Evolutionary conservation across 2,888 invertebrate species (phyloP).

Genomic region (Leptura quadrifasciata): DNA sequence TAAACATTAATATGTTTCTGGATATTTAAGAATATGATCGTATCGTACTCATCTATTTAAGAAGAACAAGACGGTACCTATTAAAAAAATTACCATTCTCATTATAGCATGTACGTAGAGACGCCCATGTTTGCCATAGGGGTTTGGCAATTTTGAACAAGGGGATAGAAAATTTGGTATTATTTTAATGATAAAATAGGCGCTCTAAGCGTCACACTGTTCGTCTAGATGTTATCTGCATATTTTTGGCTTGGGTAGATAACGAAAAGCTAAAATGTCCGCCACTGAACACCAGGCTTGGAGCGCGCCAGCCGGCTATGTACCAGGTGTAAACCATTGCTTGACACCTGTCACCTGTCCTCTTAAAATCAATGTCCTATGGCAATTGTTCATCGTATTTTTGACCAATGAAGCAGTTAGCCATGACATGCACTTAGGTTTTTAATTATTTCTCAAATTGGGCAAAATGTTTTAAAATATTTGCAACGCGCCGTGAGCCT

Average conservation of each 20-base stretch:
- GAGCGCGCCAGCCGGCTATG: slow-evolving; percentile 68
- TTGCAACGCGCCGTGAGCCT: background rate
- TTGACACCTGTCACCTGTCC: slow-evolving; percentile 73
- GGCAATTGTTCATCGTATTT: slow-evolving; percentile 69
- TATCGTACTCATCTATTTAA: background rate
- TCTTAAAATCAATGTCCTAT: slow-evolving; percentile 72
- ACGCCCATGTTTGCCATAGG: background rate
- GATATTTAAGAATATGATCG: too few relatives aligned
- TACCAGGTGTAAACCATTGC: slow-evolving; percentile 71
- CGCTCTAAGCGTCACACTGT: slow-evolving; percentile 45
- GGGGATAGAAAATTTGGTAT: slow-evolving; percentile 42
- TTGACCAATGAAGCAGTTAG: slow-evolving; percentile 64
- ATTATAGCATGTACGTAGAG: background rate
- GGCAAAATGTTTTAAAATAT: slow-evolving; percentile 14
- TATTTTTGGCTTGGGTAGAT: slow-evolving; percentile 54
- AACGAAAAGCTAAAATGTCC: slow-evolving; percentile 56
- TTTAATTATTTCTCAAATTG: slow-evolving; percentile 30
- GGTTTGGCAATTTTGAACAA: slow-evolving; percentile 18
- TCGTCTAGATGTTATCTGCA: slow-evolving; percentile 53
- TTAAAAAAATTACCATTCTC: too few relatives aligned
- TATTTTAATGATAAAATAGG: slow-evolving; percentile 49
- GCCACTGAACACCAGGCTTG: slow-evolving; percentile 58
- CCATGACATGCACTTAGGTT: slow-evolving; percentile 28
- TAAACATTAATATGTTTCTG: too few relatives aligned
- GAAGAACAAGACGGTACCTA: too few relatives aligned